Base-by-base conservation (phyloP, 2,113 vertebrate species). In the Chloebia gouldiae region DNA sequence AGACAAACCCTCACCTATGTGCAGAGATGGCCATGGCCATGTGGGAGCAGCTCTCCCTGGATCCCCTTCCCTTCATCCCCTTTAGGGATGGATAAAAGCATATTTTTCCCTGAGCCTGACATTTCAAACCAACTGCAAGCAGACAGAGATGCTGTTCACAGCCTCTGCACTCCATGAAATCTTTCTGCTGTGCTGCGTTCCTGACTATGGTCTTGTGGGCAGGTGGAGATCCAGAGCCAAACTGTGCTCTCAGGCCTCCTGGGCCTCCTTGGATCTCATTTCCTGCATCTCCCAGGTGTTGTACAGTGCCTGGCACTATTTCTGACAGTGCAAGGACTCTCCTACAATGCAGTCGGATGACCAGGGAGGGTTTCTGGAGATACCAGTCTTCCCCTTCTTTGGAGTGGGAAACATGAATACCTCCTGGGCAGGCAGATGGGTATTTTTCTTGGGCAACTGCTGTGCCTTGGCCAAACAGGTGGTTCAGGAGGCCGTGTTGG, bases 271-370 rank as follows among this genome's bases (percentile, higher is more conserved):
- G n/a, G 37, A 33, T 78, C 30, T 65, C 2, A 0, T 27, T 44
- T 82, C 39, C 70, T 54, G 60, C 0, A 0, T 71, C n/a, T 4
- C 81, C 63, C 35, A 2, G 23, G 60, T 1, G 0, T 16, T 27
- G 49, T n/a, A 18, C 35, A 11, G 63, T 30, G 44, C 35, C 66
- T 44, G 49, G 61, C 51, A 63, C 47, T 30, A 4, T 40, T 50
- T 66, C n/a, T 56, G 47, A 24, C 39, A 49, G 73, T 15, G 37
- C 40, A 37, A 50, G 40, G 60, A 14, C 13, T 33, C 28, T 31
- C 16, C 71, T 53, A 0, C 44, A 35, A 9, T 1, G 3, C 0
- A 0, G 30, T 1, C 0, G 1, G 68, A 49, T 37, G 72, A 70
- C 30, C 44, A 40, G 75, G 73, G 63, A 71, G 35, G 11, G 47